Evolutionary conservation across 2,113 vertebrate genomes (phyloP), one percentile per base, ranked within the genome.

Genomic region (Acrocephalus arundinaceus): DNA sequence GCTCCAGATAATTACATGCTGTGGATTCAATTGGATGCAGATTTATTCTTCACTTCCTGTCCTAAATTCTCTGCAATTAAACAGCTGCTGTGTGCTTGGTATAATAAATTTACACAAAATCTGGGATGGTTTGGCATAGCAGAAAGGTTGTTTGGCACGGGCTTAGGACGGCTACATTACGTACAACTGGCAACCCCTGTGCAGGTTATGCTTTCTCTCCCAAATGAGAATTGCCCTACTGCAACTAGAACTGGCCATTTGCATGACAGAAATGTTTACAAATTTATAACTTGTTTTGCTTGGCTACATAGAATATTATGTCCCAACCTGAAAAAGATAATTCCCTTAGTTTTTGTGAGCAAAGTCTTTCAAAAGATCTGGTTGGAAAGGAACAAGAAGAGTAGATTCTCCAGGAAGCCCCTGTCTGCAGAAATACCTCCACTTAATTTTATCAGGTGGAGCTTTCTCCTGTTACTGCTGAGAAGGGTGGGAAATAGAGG

Each of bases 11-110:
- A 97, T 97, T 97, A 96, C 90, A 96, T 59, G 90, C 94, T 96
- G 93, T 3, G 2, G 82, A 91, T 94, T 96, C 96, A 97, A 94
- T 97, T 95, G 96, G 91, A 97, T 96, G 95, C 95, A 97, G 96
- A 97, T 97, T 97, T 97, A 97, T 96, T 97, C 95, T 97, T 96
- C 96, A 96, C 96, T 96, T 97, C 95, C 96, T 97, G 94, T 97
- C 94, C 95, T 97, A 94, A 97, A 96, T 96, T 96, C 94, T 95
- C 95, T 90, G 96, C 94, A 96, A 96, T 96, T 97, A 96, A 97
- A 95, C 95, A 97, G 96, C 95, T 96, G 94, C 95, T 97, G 95
- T 96, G 93, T 96, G 94, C 93, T 94, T 96, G 90, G 93, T 95
- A 90, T 92, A 96, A 97, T 96, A 92, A 96, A 97, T 96, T 95